Evolutionary conservation across 2,113 vertebrate species (phyloP).

Genomic region (Trinectes maculatus): DNA sequence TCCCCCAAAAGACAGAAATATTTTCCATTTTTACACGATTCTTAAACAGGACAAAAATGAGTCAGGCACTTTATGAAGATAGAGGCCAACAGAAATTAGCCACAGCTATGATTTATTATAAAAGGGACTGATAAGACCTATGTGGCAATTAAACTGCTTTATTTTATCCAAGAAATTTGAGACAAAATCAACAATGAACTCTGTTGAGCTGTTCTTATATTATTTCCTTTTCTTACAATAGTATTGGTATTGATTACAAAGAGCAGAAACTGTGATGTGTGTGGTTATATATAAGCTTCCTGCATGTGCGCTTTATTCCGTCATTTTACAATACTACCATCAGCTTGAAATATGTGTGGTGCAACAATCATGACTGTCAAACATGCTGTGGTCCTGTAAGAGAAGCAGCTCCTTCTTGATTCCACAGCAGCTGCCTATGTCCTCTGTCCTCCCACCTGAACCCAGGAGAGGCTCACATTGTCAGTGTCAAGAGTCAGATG

Average conservation of each 20-base stretch:
- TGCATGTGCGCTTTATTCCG: neutral
- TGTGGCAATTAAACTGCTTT: conserved; percentile 12
- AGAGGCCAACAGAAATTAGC: conserved; percentile 4
- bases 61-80: conserved; percentile 48
- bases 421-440: conserved; percentile 9
- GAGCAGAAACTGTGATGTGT: neutral
- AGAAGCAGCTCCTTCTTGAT: neutral
- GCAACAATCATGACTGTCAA: conserved; percentile 41
- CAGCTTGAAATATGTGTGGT: neutral
- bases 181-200: neutral
- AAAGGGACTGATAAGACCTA: conserved; percentile 13
- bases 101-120: conserved; percentile 9
- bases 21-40: conserved; percentile 13
- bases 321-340: neutral
- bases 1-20: conserved; percentile 12
- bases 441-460: conserved; percentile 7
- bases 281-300: neutral
- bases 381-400: conserved; percentile 2
- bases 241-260: conserved; percentile 25
- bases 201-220: neutral
- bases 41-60: conserved; percentile 16
- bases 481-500: conserved; percentile 59
- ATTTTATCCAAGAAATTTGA: neutral
- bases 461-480: neutral
- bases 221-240: neutral